A percentile compares a stretch with the other conserved stretches of the same genome.
Evolutionary conservation across 2,113 vertebrate genomes (phyloP).

Genomic region (Periophthalmodon schlosseri): DNA sequence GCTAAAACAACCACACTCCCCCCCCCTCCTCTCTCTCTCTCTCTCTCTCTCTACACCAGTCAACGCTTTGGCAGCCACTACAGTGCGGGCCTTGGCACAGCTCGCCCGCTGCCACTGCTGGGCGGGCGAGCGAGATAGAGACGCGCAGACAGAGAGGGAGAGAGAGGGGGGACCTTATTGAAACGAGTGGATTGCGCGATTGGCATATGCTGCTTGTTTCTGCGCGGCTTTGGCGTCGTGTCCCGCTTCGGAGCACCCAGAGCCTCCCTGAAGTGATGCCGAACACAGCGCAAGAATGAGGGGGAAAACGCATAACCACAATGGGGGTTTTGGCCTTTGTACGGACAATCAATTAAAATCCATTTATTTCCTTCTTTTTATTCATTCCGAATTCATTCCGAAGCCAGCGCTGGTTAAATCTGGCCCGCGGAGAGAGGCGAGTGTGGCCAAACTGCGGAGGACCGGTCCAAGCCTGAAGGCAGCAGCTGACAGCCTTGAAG

Average conservation of each 20-base stretch:
- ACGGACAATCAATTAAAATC: slow-evolving; percentile 70
- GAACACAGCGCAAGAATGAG: slow-evolving; percentile 33
- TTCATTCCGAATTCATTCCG: slow-evolving; percentile 33
- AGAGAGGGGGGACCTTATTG: slow-evolving; percentile 40
- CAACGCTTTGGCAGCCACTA: slow-evolving; percentile 59
- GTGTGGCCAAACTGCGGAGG: slow-evolving; percentile 59
- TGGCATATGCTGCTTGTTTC: slow-evolving; percentile 44
- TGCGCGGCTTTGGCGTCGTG: slow-evolving; percentile 49
- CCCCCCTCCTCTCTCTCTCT: slow-evolving; percentile 19
- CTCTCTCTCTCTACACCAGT: slow-evolving; percentile 14
- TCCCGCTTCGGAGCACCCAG: slow-evolving; percentile 46
- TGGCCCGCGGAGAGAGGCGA: slow-evolving; percentile 58
- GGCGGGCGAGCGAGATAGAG: slow-evolving; percentile 32
- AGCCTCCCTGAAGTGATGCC: slow-evolving; percentile 54
- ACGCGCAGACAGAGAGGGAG: slow-evolving; percentile 18
- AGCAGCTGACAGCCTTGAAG: slow-evolving; percentile 55
- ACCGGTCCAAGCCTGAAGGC: slow-evolving; percentile 46
- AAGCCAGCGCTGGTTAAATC: slow-evolving; percentile 60
- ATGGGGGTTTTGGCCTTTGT: slow-evolving; percentile 58
- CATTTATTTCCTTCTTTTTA: slow-evolving; percentile 52
- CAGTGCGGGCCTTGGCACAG: slow-evolving; percentile 68
- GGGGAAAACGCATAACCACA: slow-evolving; percentile 51
- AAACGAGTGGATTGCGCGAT: slow-evolving; percentile 47
- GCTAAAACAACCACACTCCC: slow-evolving; percentile 36
- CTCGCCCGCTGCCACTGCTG: slow-evolving; percentile 58